Percentiles rank a stretch among this genome's conserved stretches.
phyloP scores from a whole-genome alignment of 2,113 vertebrate species.

The Eptatretus burgeri region DNA sequence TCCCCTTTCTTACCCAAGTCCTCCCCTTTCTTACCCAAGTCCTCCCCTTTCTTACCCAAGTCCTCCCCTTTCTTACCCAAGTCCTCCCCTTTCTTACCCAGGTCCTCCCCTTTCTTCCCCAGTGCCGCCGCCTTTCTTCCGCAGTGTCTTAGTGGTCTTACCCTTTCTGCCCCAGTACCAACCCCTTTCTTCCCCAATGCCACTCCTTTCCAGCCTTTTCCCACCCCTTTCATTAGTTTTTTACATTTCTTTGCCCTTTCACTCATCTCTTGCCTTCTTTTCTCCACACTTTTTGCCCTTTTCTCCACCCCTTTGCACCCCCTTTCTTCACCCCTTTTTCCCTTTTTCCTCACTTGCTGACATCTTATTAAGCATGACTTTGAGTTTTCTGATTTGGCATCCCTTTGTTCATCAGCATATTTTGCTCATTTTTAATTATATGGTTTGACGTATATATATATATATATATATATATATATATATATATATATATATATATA shows the following conservation, averaged over 20 bases:
- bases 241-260: no score
- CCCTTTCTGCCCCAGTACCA: background rate
- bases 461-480: background rate
- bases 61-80: background rate
- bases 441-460: background rate
- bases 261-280: no score
- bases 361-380: no score
- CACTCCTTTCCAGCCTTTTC: background rate
- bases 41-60: background rate
- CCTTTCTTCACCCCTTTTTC: no score
- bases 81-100: background rate
- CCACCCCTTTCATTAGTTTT: no score
- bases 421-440: no score
- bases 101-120: background rate
- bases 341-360: no score
- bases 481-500: background rate
- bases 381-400: no score
- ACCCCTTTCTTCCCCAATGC: background rate
- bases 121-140: background rate
- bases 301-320: no score
- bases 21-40: background rate
- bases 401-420: no score
- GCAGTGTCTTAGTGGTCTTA: background rate
- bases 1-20: background rate
- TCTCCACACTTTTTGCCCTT: no score